These are phyloP conservation scores for Pleuronectes platessa DNA, from an alignment of 2,113 vertebrate species.

Conservation along the genomic window DNA sequence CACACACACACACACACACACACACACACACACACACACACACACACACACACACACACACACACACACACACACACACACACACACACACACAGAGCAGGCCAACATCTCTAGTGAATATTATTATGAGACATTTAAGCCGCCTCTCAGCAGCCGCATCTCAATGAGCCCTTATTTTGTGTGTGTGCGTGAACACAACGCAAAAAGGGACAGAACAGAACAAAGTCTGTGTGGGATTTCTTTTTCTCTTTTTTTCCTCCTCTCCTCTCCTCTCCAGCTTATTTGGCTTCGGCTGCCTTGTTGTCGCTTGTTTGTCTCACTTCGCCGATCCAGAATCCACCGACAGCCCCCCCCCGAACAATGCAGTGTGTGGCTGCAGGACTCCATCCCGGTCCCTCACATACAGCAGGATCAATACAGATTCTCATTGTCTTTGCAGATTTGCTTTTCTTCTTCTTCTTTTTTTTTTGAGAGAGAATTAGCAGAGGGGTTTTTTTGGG, in stretches of 20 bases:
- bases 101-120: slow-evolving; percentile 61
- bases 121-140: slow-evolving; percentile 71
- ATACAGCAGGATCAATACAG: not conserved
- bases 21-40: not conserved
- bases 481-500: not conserved
- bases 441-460: slow-evolving; percentile 26
- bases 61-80: slow-evolving; percentile 28
- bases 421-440: not conserved
- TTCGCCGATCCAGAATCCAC: slow-evolving; percentile 51
- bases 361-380: slow-evolving; percentile 54
- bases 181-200: not conserved
- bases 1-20: not conserved
- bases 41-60: slow-evolving; percentile 20
- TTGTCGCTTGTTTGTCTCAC: slow-evolving; percentile 76
- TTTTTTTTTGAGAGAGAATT: slow-evolving; percentile 8
- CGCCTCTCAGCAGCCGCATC: slow-evolving; percentile 50
- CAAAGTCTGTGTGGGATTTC: slow-evolving; percentile 34
- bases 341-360: slow-evolving; percentile 59
- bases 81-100: slow-evolving; percentile 15
- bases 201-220: slow-evolving; percentile 29
- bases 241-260: not conserved
- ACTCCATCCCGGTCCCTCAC: slow-evolving; percentile 17
- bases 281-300: slow-evolving; percentile 53
- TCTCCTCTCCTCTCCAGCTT: not conserved
- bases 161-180: slow-evolving; percentile 44